Conservation (phyloP, 1,140 invertebrate species). For the Zaprionus ornatus region DNA sequence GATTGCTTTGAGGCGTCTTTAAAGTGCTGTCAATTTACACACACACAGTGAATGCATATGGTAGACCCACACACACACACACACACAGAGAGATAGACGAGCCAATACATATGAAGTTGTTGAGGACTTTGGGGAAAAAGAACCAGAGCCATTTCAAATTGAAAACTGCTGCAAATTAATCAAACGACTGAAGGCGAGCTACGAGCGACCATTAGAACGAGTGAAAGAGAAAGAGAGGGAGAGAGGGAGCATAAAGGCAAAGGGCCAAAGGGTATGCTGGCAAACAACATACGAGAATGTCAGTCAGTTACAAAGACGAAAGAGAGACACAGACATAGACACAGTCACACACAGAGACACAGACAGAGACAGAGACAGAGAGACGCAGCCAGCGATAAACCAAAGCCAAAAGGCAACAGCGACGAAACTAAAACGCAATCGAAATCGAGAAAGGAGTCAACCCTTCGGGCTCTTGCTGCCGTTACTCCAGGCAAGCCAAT, state of each 20-base stretch:
- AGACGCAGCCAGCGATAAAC: slow-evolving; percentile 8
- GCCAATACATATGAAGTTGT: background rate
- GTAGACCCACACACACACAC: background rate
- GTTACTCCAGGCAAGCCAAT: background rate
- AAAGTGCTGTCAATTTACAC: slow-evolving; percentile 29
- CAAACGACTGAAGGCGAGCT: slow-evolving; percentile 60
- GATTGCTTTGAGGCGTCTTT: slow-evolving; percentile 26
- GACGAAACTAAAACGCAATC: slow-evolving; percentile 19
- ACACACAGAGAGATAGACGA: background rate
- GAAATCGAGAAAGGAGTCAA: slow-evolving; percentile 26
- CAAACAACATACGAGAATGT: slow-evolving; percentile 57
- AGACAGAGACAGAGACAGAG: slow-evolving; percentile 26
- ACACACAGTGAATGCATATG: background rate
- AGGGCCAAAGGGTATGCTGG: slow-evolving; percentile 42
- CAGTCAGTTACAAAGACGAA: slow-evolving; percentile 68
- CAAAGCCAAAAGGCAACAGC: slow-evolving; percentile 22
- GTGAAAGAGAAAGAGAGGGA: background rate
- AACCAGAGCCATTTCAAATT: slow-evolving; percentile 78
- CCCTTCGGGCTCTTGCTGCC: slow-evolving; percentile 34
- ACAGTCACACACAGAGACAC: slow-evolving; percentile 34
- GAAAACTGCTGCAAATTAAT: slow-evolving; percentile 81
- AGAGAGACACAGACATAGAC: slow-evolving; percentile 46
- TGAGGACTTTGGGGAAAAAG: slow-evolving; percentile 35
- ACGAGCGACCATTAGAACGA: slow-evolving; percentile 15
- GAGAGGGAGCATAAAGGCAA: slow-evolving; percentile 8